Evolutionary conservation across 1,140 invertebrate species (phyloP).

Genomic region (Heliconius hermathena): DNA sequence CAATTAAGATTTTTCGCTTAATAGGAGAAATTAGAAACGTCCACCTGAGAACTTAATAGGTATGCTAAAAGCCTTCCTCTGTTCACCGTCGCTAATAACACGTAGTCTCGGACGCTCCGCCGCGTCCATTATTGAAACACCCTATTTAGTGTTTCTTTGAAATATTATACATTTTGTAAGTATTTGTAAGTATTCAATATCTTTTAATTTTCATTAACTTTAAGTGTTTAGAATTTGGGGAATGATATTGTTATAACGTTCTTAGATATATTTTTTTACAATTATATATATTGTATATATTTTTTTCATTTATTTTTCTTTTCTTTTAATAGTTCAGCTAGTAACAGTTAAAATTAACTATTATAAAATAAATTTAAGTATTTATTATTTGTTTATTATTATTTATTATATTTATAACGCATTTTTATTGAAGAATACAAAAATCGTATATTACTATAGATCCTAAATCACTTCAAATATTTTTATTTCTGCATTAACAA

Average conservation of each 20-base stretch:
- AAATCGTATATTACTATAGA: no score
- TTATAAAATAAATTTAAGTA: background rate
- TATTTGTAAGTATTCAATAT: background rate
- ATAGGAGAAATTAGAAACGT: slow-evolving; percentile 12
- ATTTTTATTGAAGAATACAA: no score
- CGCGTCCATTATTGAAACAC: slow-evolving; percentile 3
- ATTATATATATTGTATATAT: no score
- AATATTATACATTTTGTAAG: background rate
- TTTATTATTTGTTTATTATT: background rate
- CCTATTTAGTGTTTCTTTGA: slow-evolving; percentile 5
- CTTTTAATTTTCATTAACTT: background rate
- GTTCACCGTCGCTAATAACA: slow-evolving; percentile 20
- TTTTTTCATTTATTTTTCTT: no score
- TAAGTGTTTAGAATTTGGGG: background rate
- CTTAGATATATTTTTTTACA: no score
- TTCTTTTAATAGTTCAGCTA: no score
- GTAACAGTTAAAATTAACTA: no score
- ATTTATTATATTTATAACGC: no score
- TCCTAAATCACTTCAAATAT: background rate
- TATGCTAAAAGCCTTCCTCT: slow-evolving; percentile 26
- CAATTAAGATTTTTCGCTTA: background rate
- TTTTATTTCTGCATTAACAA: no score
- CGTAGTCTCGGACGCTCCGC: slow-evolving; percentile 17
- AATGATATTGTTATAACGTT: no score
- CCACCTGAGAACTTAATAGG: slow-evolving; percentile 26